Evolutionary conservation across 2,888 invertebrate genomes (phyloP), one percentile per base, ranked within the genome.

Genomic region (Melanotus villosus): DNA sequence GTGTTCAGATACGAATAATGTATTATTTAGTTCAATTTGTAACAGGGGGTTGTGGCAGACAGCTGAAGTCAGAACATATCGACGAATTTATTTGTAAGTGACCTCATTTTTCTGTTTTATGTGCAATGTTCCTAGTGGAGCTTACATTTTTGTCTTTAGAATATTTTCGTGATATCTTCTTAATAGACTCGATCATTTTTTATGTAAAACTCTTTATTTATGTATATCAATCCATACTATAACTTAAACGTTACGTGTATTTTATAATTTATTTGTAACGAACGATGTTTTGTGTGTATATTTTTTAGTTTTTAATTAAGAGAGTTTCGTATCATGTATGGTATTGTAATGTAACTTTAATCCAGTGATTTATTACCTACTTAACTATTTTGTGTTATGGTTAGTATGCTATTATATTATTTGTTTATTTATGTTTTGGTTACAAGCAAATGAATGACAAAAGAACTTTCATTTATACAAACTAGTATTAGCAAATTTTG

Each of bases 1-100:
- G 12, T 62, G 50, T 34, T 62, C 21, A 50, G 26, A 21, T 50
- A 34, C 14, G 16, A 18, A 58, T 43, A 10, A 43, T 45, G 16
- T 56, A n/a, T 56, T 65, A 38, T 45, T 60, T 43, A 60, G 50
- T 12, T 45, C 5, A 38, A n/a, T 71, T 67, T 59, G 9, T 58
- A 47, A 38, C 57, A 74, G 75, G 75, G 19, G 76, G 72, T 63
- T 80, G 73, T 68, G 70, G 67, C 54, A 77, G 81, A 75, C 81
- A 80, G 73, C 81, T 84, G 12, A 84, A 84, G 75, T 78, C 82
- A 19, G 84, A 84, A 75, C 80, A 81, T 65, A 74, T 81, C 26
- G 83, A 84, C 19, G 68, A 71, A 57, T 68, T 68, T 60, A 12
- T 71, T 19, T 71, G 68, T 59, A 71, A 71, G 52, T 71, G 45